phyloP scores from a whole-genome alignment of 2,888 invertebrate genomes.

The Nomada hirtipes region DNA sequence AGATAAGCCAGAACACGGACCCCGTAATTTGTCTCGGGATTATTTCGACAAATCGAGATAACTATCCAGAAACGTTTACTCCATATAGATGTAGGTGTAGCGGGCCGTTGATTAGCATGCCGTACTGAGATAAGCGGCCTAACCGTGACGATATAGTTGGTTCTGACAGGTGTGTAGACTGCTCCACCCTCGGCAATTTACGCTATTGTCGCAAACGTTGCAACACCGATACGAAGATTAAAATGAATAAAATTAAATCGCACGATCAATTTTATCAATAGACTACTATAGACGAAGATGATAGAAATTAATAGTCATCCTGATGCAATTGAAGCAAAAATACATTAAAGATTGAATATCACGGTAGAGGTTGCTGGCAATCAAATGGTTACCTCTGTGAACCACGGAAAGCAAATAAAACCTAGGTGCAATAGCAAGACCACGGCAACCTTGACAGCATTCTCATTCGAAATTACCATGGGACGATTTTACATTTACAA shows the following conservation, averaged over 20 bases:
- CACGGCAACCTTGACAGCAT: neutral
- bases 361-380: too few relatives aligned
- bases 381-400: too few relatives aligned
- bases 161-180: conserved; percentile 68
- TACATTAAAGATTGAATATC: too few relatives aligned
- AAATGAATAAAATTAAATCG: neutral
- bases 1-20: conserved; percentile 74
- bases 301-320: too few relatives aligned
- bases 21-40: conserved; percentile 79
- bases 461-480: conserved; percentile 10
- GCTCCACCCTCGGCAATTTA: conserved; percentile 76
- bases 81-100: conserved; percentile 71
- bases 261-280: neutral
- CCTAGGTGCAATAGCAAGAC: neutral
- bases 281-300: too few relatives aligned
- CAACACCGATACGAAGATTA: conserved; percentile 24
- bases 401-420: too few relatives aligned
- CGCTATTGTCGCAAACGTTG: conserved; percentile 55
- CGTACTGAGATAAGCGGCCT: conserved; percentile 82
- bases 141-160: conserved; percentile 79
- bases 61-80: conserved; percentile 73
- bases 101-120: conserved; percentile 81
- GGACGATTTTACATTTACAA: conserved; percentile 28
- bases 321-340: too few relatives aligned
- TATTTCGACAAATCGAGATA: conserved; percentile 82